phyloP scores from a whole-genome alignment of 2,113 vertebrate species.

The Holacanthus passer region DNA sequence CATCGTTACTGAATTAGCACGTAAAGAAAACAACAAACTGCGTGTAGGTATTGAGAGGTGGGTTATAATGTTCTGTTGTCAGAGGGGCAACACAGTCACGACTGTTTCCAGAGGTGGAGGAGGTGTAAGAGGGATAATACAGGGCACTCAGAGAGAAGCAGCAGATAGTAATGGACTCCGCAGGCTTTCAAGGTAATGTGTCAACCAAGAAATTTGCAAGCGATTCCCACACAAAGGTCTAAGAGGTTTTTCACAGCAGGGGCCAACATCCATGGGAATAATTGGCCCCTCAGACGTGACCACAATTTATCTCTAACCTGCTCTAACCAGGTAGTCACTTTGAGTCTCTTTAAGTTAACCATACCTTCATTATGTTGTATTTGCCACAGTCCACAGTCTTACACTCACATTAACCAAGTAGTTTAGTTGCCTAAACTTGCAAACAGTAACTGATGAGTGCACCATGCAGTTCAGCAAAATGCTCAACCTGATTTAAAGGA shows the following conservation, averaged over 20 bases:
- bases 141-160: slow-evolving; percentile 37
- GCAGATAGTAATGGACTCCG: slow-evolving; percentile 14
- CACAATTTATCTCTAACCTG: neutral
- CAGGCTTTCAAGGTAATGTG: slow-evolving; percentile 31
- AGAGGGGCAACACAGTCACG: neutral
- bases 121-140: slow-evolving; percentile 20
- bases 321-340: neutral
- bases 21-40: slow-evolving; percentile 67
- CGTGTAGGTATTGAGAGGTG: slow-evolving; percentile 37
- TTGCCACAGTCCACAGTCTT: neutral
- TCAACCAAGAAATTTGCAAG: slow-evolving; percentile 23
- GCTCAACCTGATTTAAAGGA: neutral
- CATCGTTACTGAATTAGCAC: slow-evolving; percentile 76
- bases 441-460: neutral
- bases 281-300: neutral
- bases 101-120: slow-evolving; percentile 34
- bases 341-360: neutral
- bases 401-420: neutral
- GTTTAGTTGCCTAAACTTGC: neutral
- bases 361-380: neutral
- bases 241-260: slow-evolving; percentile 13
- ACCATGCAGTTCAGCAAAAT: neutral
- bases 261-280: slow-evolving; percentile 6
- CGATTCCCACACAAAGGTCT: neutral
- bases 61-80: slow-evolving; percentile 44